Base-by-base conservation (phyloP, 2,888 invertebrate species). In the Actias luna region DNA sequence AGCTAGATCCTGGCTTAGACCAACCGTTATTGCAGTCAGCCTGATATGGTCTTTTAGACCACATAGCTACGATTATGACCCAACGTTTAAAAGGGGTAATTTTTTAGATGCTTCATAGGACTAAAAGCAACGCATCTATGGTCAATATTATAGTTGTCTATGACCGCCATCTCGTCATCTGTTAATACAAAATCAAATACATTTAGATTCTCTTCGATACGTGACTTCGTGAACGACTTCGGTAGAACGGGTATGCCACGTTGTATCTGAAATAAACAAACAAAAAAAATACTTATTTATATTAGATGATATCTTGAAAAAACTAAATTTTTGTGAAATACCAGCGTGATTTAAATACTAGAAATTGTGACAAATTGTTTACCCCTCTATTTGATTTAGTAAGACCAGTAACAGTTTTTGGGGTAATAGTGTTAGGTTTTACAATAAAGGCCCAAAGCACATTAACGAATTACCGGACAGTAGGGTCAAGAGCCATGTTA, bases 211-310 rank as follows among this genome's bases (percentile, higher is more conserved):
- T 95, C 93, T 67, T 92, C 93, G 3, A 97, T 95, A 63, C 97
- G 93, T 0, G 94, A 89, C 0, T 95, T 93, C 60, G 95, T 95
- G 27, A 95, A 93, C 66, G 96, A 96, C 83, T 97, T 97, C 8
- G 97, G 96, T 69, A 97, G 93, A 0, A 95, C 95, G 12, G 94
- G 88, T 8, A 96, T 93, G 8, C 94, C 94, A 62, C 94, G 93
- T 81, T 97, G 96, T 0, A 95, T 76, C 76, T 92, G 77, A 25
- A 79, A 78, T 60, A 12, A 60, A 29, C 22, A 42, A 7, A 42
- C 7, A 33, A 33, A 33, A n/a, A n/a, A n/a, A n/a, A n/a, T n/a
- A n/a, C n/a, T n/a, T n/a, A n/a, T n/a, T n/a, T n/a, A n/a, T n/a
- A n/a, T n/a, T n/a, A n/a, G n/a, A n/a, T n/a, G n/a, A n/a, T n/a